These are phyloP conservation scores for Taenioides sp. DNA, from an alignment of 2,797 vertebrate species.

Conservation along the genomic window DNA sequence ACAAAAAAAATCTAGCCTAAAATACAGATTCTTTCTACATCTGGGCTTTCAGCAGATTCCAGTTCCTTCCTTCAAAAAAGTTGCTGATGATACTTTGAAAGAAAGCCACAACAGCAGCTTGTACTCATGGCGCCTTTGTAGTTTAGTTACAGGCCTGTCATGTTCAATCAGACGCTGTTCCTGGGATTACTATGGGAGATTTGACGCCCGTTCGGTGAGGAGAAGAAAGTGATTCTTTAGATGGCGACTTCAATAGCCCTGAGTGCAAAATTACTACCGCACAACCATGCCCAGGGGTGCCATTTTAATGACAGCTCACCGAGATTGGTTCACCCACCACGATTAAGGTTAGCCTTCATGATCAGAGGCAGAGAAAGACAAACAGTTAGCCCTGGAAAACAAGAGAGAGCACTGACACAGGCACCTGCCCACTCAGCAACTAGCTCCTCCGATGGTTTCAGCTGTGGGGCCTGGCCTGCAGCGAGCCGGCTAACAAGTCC, in stretches of 20 bases:
- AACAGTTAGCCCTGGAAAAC: conserved; percentile 77
- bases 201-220: conserved; percentile 63
- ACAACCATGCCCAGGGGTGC: conserved; percentile 64
- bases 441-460: conserved; percentile 52
- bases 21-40: conserved; percentile 10
- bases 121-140: conserved; percentile 66
- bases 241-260: conserved; percentile 75
- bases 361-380: conserved; percentile 75
- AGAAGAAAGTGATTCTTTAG: conserved; percentile 59
- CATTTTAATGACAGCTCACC: conserved; percentile 81
- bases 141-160: conserved; percentile 72
- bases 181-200: conserved; percentile 60
- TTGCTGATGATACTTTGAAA: conserved; percentile 61
- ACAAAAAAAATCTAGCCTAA: not conserved
- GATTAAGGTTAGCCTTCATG: conserved; percentile 76
- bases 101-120: conserved; percentile 66
- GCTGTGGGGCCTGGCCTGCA: conserved; percentile 65
- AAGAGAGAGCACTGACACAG: conserved; percentile 65
- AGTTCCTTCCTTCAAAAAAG: conserved; percentile 51
- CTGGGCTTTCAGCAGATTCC: conserved; percentile 48
- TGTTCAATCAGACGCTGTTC: conserved; percentile 68
- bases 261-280: conserved; percentile 67
- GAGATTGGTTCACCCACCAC: conserved; percentile 70
- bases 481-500: conserved; percentile 70
- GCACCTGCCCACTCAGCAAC: conserved; percentile 79